These are phyloP conservation scores for Probosciger aterrimus DNA, from an alignment of 2,113 vertebrate species.

Conservation along the genomic window DNA sequence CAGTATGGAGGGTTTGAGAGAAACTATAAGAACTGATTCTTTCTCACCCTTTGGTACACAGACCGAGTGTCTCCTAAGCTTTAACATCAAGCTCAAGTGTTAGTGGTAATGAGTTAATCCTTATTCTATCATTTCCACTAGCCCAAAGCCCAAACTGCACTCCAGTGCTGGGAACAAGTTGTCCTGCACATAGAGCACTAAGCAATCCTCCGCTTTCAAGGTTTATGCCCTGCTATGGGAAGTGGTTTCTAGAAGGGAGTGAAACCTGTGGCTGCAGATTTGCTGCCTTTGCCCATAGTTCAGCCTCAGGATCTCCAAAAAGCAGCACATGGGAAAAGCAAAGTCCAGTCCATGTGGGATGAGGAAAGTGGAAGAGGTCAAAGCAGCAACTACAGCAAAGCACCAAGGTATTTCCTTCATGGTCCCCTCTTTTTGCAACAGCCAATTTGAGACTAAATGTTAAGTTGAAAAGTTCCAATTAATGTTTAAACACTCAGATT, in stretches of 20 bases:
- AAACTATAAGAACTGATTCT: not conserved
- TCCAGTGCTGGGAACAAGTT: not conserved
- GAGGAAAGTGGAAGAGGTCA: not conserved
- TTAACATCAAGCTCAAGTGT: not conserved
- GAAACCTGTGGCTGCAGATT: not conserved
- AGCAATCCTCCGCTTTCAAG: too few species aligned
- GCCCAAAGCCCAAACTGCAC: not conserved
- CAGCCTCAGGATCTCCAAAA: not conserved
- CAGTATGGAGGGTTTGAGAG: not conserved
- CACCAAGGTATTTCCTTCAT: not conserved
- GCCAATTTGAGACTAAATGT: not conserved
- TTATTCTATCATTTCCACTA: not conserved
- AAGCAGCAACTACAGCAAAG: not conserved
- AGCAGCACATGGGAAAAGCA: not conserved
- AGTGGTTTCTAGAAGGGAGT: not conserved
- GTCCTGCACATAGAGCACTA: not conserved
- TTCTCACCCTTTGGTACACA: not conserved
- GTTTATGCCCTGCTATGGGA: not conserved
- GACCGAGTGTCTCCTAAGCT: not conserved
- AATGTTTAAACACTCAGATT: not conserved
- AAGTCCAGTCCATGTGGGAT: rapidly evolving
- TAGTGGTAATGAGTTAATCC: not conserved
- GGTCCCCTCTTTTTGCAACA: not conserved
- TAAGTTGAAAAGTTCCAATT: not conserved
- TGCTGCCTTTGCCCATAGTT: not conserved